phyloP scores from a whole-genome alignment of 2,797 vertebrate genomes.

The Acomys russatus region DNA sequence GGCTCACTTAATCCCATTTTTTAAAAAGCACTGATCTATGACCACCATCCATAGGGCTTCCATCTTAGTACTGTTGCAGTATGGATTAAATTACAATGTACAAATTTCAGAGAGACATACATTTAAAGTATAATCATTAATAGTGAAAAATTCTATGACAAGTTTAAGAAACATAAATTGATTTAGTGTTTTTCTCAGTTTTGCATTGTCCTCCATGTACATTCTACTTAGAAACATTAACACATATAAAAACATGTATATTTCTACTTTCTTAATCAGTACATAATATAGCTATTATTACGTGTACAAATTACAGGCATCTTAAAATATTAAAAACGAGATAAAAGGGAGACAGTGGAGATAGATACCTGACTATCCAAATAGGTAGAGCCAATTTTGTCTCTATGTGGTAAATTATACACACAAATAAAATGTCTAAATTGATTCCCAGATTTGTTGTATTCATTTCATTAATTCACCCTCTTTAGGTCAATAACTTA shows the following conservation, averaged over 20 bases:
- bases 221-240: slow-evolving; percentile 9
- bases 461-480: background rate
- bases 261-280: background rate
- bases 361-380: background rate
- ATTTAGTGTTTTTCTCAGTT: background rate
- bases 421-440: background rate
- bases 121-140: background rate
- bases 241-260: background rate
- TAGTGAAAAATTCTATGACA: slow-evolving; percentile 25
- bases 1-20: background rate
- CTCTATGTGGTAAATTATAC: background rate
- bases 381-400: background rate
- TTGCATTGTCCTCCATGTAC: background rate
- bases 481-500: background rate
- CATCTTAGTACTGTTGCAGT: background rate
- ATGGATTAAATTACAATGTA: background rate
- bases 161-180: slow-evolving; percentile 29
- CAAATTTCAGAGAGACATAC: background rate
- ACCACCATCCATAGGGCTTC: background rate
- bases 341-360: background rate
- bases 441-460: background rate
- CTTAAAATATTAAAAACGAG: background rate
- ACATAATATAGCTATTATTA: background rate
- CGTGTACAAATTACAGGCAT: background rate
- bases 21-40: background rate